Evolutionary conservation across 2,113 vertebrate genomes (phyloP), one percentile per base, ranked within the genome.

Genomic region (Burhinus bistriatus): DNA sequence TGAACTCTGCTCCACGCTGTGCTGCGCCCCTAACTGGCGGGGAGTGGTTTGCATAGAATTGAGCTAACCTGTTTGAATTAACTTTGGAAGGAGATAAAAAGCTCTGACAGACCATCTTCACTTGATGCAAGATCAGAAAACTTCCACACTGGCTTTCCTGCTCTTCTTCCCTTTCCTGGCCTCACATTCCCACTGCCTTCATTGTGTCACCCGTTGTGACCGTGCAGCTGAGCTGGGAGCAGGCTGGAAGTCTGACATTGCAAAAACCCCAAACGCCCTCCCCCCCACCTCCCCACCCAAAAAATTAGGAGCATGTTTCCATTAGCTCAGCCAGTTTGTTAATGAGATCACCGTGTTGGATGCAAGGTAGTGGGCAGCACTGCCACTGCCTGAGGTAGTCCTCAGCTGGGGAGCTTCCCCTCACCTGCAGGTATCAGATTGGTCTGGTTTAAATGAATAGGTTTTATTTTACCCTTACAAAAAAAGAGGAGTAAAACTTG

Each of bases 241-340:
- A 75, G 59, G 11, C 42, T 91, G 57, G 19, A 81, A 61, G 21
- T 25, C 55, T 78, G 40, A 71, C 34, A 27, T n/a, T 68, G 26
- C 26, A 71, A 82, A 76, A 75, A 22, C 1, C 5, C 12, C 32
- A 12, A 25, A 36, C 6, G 40, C 18, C 45, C 9, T 26, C 5
- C 2, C 7, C 6, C 2, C 7, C 0, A 1, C 21, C 10, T 11
- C 2, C 12, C 19, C 18, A 15, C 6, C 22, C 10, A 10, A 86
- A 55, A 55, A 55, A 55, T 47, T 6, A 42, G 10, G 26, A 51
- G 1, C 36, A 11, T n/a, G 2, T 54, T 71, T 57, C 34, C 13
- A 4, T 73, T 47, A 66, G 12, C 27, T 77, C 30, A 38, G 7
- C 19, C 15, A 38, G 52, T 55, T 86, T 72, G 57, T 72, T 87